Conservation (phyloP, 2,113 vertebrate genomes). For the Macaca fascicularis region T2T-MFA8v1.1 NC_088376.1:3244501-3245000, state of each 20-base stretch:
- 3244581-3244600: constrained; percentile 25
- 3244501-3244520: background rate
- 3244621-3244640: no score
- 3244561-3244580: constrained; percentile 14
- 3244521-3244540: background rate
- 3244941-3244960: background rate
- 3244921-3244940: background rate
- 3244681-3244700: background rate
- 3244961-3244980: background rate
- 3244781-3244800: background rate
- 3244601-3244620: background rate
- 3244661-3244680: background rate
- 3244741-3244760: background rate
- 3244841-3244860: background rate
- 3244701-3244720: background rate
- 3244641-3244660: no score
- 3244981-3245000: background rate
- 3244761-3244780: background rate
- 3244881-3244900: background rate
- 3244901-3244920: background rate
- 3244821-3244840: background rate
- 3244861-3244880: background rate
- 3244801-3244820: background rate
- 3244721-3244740: background rate
- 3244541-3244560: background rate